Base-by-base conservation (phyloP, 2,888 invertebrate species). In the Ptychoptera albimana region DNA sequence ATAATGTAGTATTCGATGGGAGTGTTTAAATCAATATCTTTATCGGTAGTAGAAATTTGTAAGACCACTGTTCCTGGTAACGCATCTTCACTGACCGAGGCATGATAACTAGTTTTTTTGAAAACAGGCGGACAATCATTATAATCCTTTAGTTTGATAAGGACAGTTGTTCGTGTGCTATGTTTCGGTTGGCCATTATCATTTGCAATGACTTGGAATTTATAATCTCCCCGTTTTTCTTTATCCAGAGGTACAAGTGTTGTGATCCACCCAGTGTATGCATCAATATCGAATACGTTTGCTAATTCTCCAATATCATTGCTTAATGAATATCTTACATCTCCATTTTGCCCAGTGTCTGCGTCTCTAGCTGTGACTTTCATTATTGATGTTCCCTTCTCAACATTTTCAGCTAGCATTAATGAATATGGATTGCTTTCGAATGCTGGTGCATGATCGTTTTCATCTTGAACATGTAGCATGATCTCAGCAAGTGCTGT, bases 101-200 rank as follows among this genome's bases (percentile, higher is more conserved):
- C 76, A 48, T 73, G 67, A 61, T 86, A 83, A 47, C 69, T 69
- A 13, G 68, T 65, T 53, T 74, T 73, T 46, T 75, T 73, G 67
- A 93, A 92, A 13, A 67, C 62, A 0, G 91, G 87, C 29, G 89
- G 78, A 61, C 88, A 88, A 64, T 96, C 96, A 65, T 96, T 94
- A 65, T 84, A 86, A 66, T 96, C 94, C 48, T 79, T 74, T 9
- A 96, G 69, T 45, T 79, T 76, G 44, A 96, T 76, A 39, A 82
- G 72, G 1, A 94, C 79, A 41, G 79, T 75, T 11, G 84, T 82
- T 53, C 83, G 74, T 29, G 85, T 74, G 41, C 74, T 72, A 52
- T 77, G 73, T 46, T 77, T 73, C 13, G 77, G 75, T 54, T 73
- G 73, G 29, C 83, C 87, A 57, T 77, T 82, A 64, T 92, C 91